Evolutionary conservation across 2,113 vertebrate species (phyloP).

Genomic region (Laticauda laticaudata): DNA sequence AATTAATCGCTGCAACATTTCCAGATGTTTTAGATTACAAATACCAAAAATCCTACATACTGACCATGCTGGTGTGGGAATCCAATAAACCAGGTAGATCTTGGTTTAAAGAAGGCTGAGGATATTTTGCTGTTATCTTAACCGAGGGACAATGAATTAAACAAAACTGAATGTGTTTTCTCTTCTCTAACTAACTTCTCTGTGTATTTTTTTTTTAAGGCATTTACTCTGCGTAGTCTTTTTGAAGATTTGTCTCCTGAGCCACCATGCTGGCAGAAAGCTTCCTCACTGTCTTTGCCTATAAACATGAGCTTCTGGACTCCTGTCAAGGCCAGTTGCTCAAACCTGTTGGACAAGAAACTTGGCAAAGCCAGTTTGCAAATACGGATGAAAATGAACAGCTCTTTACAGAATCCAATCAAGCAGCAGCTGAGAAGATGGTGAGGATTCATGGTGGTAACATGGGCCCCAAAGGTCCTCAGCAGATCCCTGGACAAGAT

Average conservation of each 20-base stretch:
- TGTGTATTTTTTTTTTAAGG: constrained; percentile 8
- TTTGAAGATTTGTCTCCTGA: constrained; percentile 13
- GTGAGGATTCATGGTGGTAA: not conserved
- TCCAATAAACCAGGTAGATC: not conserved
- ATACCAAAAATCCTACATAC: not conserved
- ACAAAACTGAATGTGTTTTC: not conserved
- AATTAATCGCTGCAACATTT: not conserved
- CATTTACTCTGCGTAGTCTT: constrained; percentile 25
- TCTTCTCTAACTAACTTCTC: not conserved
- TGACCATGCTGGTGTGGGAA: not conserved
- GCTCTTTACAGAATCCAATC: constrained; percentile 22
- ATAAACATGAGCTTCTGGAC: constrained; percentile 52
- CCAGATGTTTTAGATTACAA: not conserved
- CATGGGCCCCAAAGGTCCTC: not conserved
- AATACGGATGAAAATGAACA: constrained; percentile 36
- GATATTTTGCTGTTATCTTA: not conserved
- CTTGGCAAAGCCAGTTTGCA: constrained; percentile 54
- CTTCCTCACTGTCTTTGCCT: constrained; percentile 59
- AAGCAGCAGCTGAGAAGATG: constrained; percentile 15
- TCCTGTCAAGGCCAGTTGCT: constrained; percentile 30
- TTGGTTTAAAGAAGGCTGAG: not conserved
- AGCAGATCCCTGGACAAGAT: not conserved
- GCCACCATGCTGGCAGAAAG: constrained; percentile 72
- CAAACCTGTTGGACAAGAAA: constrained; percentile 49
- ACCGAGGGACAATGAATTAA: not conserved